Evolutionary conservation across 2,113 vertebrate genomes (phyloP), one percentile per base, ranked within the genome.

Genomic region (Petromus typicus): DNA sequence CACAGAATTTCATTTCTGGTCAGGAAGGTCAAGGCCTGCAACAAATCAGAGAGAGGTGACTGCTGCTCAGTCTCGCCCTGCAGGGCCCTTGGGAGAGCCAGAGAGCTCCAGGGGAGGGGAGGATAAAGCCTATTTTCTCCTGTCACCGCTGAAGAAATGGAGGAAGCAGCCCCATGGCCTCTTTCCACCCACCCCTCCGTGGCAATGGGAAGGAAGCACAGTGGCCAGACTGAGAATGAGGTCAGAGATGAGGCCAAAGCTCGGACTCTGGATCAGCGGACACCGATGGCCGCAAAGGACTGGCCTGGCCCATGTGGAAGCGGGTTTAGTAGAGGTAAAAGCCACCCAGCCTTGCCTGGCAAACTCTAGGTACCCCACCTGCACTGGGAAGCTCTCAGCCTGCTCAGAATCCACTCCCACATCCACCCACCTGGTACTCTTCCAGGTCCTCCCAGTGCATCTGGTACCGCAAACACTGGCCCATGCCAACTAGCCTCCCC

Each of bases 21-120:
- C 86, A 98, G 96, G 96, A 98, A 98, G 22, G 97, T 98, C 97
- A 98, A 89, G n/a, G 96, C 98, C 98, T 98, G 82, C 56, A 93
- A 97, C 25, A 93, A 93, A 98, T 43, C 63, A 97, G 78, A 94
- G 78, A 94, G 37, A 89, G 10, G 32, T 56, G 23, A 93, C 51
- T 27, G 37, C 25, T n/a, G 25, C 54, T 84, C 71, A 1, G 0
- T 48, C 51, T 40, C 2, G 23, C 27, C 73, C 81, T 34, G 43
- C 56, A 27, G 8, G 32, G 1, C 45, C 66, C 64, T 56, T 6
- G 27, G 56, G 16, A 51, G 83, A 91, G 30, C 18, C 9, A 32
- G 30, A 20, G 20, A 3, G 11, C 27, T 37, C 64, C 2, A 0
- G 73, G 57, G 30, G 9, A 7, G 4, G 11, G n/a, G 13, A 67